Conservation (phyloP, 2,797 vertebrate species). For the Ctenopoma kingsleyae region DNA sequence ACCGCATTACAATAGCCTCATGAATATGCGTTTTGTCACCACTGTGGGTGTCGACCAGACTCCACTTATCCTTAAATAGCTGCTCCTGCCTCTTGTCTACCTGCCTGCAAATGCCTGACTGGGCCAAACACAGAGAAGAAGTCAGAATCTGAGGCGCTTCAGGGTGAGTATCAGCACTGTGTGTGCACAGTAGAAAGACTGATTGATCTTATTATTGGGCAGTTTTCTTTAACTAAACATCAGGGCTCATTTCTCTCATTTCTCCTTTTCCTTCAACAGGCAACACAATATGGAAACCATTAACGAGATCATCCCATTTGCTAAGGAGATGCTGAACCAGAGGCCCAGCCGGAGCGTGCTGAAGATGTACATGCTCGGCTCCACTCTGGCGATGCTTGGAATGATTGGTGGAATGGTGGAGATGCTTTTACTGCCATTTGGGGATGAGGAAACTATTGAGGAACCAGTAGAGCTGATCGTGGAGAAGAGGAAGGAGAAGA, state of each 20-base stretch:
- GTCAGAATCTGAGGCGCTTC: constrained; percentile 16
- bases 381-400: constrained; percentile 88
- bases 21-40: constrained; percentile 72
- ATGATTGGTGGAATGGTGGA: constrained; percentile 89
- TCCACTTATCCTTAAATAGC: constrained; percentile 58
- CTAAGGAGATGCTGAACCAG: constrained; percentile 88
- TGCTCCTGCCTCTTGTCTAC: constrained; percentile 19
- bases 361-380: constrained; percentile 92
- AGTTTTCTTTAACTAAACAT: neutral
- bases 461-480: constrained; percentile 43
- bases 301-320: constrained; percentile 90
- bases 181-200: neutral
- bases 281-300: constrained; percentile 84
- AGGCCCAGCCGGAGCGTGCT: constrained; percentile 79
- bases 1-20: constrained; percentile 23
- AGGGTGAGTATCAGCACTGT: constrained; percentile 55
- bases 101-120: constrained; percentile 48
- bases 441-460: constrained; percentile 63
- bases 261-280: constrained; percentile 37
- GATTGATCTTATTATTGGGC: neutral
- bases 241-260: neutral
- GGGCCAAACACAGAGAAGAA: constrained; percentile 21
- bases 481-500: constrained; percentile 25
- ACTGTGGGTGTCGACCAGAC: constrained; percentile 64
- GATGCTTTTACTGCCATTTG: constrained; percentile 86